Base-by-base conservation (phyloP, 2,797 vertebrate species). In the Otolemur crassicaudatus region DNA sequence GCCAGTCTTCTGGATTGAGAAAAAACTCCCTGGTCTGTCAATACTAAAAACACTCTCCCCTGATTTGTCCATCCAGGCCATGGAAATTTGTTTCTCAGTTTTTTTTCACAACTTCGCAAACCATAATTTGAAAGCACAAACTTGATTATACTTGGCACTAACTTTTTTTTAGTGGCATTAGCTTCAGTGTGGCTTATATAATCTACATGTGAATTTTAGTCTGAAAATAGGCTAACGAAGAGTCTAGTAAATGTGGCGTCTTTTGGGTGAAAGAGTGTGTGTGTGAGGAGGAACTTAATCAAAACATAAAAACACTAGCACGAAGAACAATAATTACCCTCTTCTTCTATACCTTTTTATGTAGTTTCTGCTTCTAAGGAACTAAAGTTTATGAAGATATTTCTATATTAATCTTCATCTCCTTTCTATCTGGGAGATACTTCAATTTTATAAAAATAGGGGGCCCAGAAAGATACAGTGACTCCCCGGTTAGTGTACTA, bases 281-380 rank as follows among this genome's bases (percentile, higher is more conserved):
- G 23, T 53, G 49, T 53, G 63, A 19, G 82, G 79, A 69, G 27
- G 60, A 87, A 86, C 87, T 65, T 43, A 91, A 95, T 61, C 31
- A 82, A 73, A 79, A 86, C 80, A 91, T 90, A 61, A 82, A 73
- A 94, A 94, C 11, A 90, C 34, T 23, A 65, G 31, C 40, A 79
- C n/a, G 92, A 67, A 91, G 37, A 85, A 65, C 34, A 60, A 13
- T 49, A 53, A 92, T 40, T 34, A 60, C 12, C 34, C 14, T 37
- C 17, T 13, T 29, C 80, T 7, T 70, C 23, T 1, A 5, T 1
- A 4, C 7, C 56, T 53, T 95, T 93, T 94, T 43, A 85, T 67
- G 31, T 29, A 83, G 37, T 0, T 2, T 90, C 61, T 90, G 73
- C 84, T 81, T 90, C 37, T 0, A 70, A 96, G 87, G 81, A 94